Percentiles rank a stretch among this genome's conserved stretches.
phyloP scores from a whole-genome alignment of 2,113 vertebrate genomes.

The Larimichthys polyactis region DNA sequence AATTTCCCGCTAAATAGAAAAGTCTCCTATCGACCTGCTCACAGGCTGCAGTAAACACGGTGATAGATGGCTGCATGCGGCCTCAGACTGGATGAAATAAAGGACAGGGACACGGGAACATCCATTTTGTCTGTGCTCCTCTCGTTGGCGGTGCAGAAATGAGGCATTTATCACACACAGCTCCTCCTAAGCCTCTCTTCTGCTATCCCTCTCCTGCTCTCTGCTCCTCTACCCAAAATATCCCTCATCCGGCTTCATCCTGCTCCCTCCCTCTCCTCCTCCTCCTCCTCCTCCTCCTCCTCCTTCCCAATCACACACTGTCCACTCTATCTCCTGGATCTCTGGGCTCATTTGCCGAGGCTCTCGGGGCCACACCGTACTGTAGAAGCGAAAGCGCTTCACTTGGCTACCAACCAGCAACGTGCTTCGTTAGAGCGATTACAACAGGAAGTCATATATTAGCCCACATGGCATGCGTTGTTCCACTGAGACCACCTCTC shows the following conservation, averaged over 20 bases:
- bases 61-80: conserved; percentile 22
- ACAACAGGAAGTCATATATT: conserved; percentile 59
- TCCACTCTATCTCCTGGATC: conserved; percentile 51
- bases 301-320: conserved; percentile 7
- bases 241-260: conserved; percentile 31
- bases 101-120: conserved; percentile 39
- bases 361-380: conserved; percentile 26
- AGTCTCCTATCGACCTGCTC: background rate
- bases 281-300: background rate
- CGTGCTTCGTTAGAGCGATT: conserved; percentile 64
- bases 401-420: conserved; percentile 14
- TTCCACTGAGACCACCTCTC: conserved; percentile 38
- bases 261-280: background rate
- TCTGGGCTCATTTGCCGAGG: conserved; percentile 53
- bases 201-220: conserved; percentile 10
- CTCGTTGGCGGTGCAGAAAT: conserved; percentile 58
- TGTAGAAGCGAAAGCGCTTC: background rate
- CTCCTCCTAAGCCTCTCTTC: conserved; percentile 14
- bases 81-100: conserved; percentile 33
- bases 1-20: background rate
- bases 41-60: background rate
- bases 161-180: conserved; percentile 59
- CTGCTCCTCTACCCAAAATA: conserved; percentile 52
- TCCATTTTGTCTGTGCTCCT: conserved; percentile 53
- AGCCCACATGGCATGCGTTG: conserved; percentile 22